Evolutionary conservation across 2,888 invertebrate species (phyloP), one percentile per base, ranked within the genome.

Genomic region (Cyclophora punctaria): DNA sequence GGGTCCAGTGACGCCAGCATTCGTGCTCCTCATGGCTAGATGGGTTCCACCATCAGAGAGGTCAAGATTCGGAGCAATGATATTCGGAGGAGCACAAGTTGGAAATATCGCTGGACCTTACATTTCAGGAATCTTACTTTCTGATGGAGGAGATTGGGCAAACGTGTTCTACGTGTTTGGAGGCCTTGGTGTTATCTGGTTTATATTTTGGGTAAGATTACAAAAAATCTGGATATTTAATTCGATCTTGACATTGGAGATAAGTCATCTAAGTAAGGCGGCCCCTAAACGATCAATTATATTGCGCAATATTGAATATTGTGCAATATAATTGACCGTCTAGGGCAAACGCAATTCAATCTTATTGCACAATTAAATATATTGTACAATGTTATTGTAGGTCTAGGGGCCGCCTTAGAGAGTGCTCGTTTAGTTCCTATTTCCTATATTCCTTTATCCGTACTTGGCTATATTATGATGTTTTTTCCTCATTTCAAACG

Each of bases 1-100:
- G 91, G 91, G 91, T 42, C 88, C 90, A 6, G 89, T 90, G 1
- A 91, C 89, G 54, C 91, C 90, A 45, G 92, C 92, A 0, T 90
- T 93, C 73, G 90, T 91, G 6, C 76, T 89, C 1, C 65, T 92
- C 5, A 69, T 92, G 56, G 90, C 91, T 0, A 80, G 90, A 64
- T 92, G 92, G 92, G 87, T 89, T 0, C 91, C 91, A 0, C 89
- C 90, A 0, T 64, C 80, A 3, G 92, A 92, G 60, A 71, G 91
- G 40, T 90, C 91, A 3, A 72, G 84, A 44, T 81, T 91, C 43
- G 90, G 91, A 0, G 90, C 91, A 2, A 85, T 92, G 71, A 89
- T 91, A 49, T 91, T 91, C 51, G 90, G 91, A 35, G 91, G 91
- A 1, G 89, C 89, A 3, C 89, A 90, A 67, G 66, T 90, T 20